These are phyloP conservation scores for Nomada ruficornis DNA, from an alignment of 2,888 invertebrate species.

Conservation along the genomic window DNA sequence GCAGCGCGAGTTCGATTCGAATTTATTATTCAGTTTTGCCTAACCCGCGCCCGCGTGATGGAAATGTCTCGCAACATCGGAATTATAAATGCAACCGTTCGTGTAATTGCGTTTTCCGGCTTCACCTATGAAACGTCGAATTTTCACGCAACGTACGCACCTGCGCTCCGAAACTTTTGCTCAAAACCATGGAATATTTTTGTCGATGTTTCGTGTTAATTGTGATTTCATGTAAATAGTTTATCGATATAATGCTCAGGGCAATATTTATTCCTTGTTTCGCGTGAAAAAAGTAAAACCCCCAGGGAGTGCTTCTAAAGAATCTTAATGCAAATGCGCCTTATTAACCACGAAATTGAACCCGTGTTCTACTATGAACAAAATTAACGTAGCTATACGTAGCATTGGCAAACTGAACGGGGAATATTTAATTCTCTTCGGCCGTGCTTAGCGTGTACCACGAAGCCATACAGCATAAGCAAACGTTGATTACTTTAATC, in stretches of 20 bases:
- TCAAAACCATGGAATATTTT: neutral
- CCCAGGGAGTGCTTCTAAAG: neutral
- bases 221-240: neutral
- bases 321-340: neutral
- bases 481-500: slow-evolving; percentile 26
- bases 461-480: neutral
- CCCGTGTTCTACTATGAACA: neutral
- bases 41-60: neutral
- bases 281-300: neutral
- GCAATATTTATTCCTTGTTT: too few relatives aligned
- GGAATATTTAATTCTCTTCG: slow-evolving; percentile 30
- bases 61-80: neutral
- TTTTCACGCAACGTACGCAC: neutral
- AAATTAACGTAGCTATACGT: neutral
- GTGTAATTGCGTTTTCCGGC: neutral
- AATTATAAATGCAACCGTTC: neutral
- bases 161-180: neutral
- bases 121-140: neutral
- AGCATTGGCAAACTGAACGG: neutral
- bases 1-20: slow-evolving; percentile 28
- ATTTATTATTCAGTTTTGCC: slow-evolving; percentile 37
- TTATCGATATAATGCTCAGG: neutral
- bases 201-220: neutral
- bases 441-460: too few relatives aligned
- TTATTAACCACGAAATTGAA: slow-evolving; percentile 48